These are phyloP conservation scores for Zosterops borbonicus DNA, from an alignment of 2,113 vertebrate genomes.

Conservation along the genomic window DNA sequence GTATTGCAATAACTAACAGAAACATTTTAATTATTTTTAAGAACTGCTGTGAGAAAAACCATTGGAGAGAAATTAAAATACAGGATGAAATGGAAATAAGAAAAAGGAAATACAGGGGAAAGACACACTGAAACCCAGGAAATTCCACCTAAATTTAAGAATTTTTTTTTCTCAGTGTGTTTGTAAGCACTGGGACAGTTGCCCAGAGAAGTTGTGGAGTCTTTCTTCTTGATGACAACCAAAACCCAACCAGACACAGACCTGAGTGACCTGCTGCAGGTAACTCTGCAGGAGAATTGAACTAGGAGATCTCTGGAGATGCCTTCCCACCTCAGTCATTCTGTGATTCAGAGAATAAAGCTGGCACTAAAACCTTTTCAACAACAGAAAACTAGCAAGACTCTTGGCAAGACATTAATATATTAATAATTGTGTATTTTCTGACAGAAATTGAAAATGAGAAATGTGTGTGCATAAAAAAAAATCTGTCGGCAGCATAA, in stretches of 20 bases:
- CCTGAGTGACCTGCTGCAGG: neutral
- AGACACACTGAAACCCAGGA: neutral
- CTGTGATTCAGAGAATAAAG: neutral
- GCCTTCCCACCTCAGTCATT: neutral
- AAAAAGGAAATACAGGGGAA: neutral
- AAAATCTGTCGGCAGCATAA: neutral
- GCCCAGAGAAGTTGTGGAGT: neutral
- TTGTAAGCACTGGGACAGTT: neutral
- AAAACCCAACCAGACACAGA: neutral
- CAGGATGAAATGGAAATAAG: neutral
- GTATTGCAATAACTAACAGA: neutral
- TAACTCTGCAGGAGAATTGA: neutral
- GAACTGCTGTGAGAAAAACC: neutral
- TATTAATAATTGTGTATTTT: neutral
- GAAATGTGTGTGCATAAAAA: neutral
- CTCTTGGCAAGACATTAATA: neutral
- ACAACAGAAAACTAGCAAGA: neutral
- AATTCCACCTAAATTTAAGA: neutral
- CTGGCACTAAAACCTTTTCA: neutral
- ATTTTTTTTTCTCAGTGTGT: neutral
- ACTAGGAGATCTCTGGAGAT: neutral
- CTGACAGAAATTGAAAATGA: neutral
- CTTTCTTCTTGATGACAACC: neutral
- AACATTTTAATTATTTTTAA: neutral
- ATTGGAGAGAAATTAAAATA: neutral